A percentile compares a stretch with the other conserved stretches of the same genome.
phyloP scores from a whole-genome alignment of 1,140 invertebrate species.

The Stenopsyche tienmushanensis region DNA sequence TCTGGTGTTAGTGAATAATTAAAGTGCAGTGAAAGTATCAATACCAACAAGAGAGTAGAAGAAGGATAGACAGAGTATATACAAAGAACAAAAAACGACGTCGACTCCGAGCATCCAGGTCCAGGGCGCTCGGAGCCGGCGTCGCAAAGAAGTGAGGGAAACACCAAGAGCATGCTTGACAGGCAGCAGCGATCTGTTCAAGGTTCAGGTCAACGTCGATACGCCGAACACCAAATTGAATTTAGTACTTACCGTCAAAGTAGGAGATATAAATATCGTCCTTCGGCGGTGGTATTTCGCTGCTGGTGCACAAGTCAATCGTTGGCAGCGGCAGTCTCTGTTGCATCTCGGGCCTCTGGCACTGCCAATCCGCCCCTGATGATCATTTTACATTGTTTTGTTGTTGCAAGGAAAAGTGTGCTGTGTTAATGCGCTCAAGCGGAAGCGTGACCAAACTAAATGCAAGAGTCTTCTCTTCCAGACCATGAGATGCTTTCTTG shows the following conservation, averaged over 20 bases:
- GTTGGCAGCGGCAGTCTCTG: conserved; percentile 50
- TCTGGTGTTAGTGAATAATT: not conserved
- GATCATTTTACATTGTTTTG: conserved; percentile 33
- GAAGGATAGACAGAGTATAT: not conserved
- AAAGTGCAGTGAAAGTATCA: not conserved
- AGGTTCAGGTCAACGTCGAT: conserved; percentile 6
- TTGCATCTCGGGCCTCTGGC: conserved; percentile 55
- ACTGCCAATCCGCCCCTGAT: conserved; percentile 58
- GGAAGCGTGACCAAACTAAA: conserved; percentile 33
- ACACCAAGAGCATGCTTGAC: conserved; percentile 29
- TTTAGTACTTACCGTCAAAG: conserved; percentile 34
- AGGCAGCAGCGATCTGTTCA: conserved; percentile 23
- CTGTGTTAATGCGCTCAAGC: conserved; percentile 35
- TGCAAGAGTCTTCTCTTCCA: not conserved
- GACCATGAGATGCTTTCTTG: not conserved
- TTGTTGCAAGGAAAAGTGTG: conserved; percentile 20
- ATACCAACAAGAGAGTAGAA: not conserved
- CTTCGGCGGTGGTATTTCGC: conserved; percentile 26
- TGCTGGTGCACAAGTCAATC: conserved; percentile 32
- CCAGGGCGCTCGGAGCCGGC: not conserved
- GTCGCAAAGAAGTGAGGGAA: conserved; percentile 1
- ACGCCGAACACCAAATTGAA: conserved; percentile 9
- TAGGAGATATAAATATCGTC: conserved; percentile 38
- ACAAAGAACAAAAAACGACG: not conserved
- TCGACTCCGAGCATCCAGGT: not conserved